Evolutionary conservation across 2,113 vertebrate genomes (phyloP), one percentile per base, ranked within the genome.

Genomic region (Mirounga angustirostris): DNA sequence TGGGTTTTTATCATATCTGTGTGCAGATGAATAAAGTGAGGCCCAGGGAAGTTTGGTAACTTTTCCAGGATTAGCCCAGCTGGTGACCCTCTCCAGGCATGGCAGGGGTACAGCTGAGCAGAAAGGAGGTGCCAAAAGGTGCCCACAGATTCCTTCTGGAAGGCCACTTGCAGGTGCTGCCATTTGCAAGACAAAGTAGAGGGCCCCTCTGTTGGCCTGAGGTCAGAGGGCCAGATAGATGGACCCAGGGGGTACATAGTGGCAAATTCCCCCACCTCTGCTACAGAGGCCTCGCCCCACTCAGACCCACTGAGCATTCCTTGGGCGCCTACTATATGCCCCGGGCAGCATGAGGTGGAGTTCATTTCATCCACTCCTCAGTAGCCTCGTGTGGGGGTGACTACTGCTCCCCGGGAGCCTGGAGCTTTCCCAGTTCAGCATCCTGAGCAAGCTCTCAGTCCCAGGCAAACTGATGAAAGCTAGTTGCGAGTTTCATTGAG

Each of bases 241-340:
- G 76, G 59, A 65, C 21, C 5, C 46, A 56, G 15, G 58, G 15
- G 71, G 7, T 16, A 0, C 0, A 1, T 0, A 11, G 73, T 13
- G 59, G 36, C 40, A 80, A 40, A 50, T 18, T 26, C 24, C 28
- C 40, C 36, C 28, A 7, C 22, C 21, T 36, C 18, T 0, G 2
- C 43, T 46, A 12, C 0, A 4, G 36, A 21, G 5, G 36, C 12
- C n/a, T 81, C 9, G 0, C 24, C 67, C 11, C 2, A 24, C 8
- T 80, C 40, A 65, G 76, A 61, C 71, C 81, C n/a, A 28, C 61
- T 33, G 10, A n/a, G 21, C 69, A 21, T 50, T 21, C 1, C 24
- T 54, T 56, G 67, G 56, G 15, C 21, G 40, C 28, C 28, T 16
- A 7, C 9, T 28, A 6, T 26, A 69, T 46, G 19, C 21, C 14